These are phyloP conservation scores for Branchipolynoe longqiensis DNA, from an alignment of 2,888 invertebrate genomes.

Conservation along the genomic window DNA sequence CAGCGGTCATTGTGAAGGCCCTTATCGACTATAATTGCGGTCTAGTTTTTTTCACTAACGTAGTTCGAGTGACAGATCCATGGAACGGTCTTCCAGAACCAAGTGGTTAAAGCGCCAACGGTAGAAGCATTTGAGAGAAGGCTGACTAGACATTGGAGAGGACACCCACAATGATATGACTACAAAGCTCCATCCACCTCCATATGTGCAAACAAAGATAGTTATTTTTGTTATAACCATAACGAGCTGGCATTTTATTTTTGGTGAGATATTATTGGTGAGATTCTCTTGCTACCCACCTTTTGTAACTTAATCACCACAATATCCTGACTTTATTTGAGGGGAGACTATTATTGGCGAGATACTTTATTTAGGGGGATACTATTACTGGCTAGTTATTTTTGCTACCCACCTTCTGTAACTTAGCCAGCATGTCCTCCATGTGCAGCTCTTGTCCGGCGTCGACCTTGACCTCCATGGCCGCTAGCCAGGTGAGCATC, in stretches of 20 bases:
- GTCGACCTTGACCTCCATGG: conserved; percentile 75
- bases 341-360: background rate
- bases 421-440: conserved; percentile 77
- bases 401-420: conserved; percentile 73
- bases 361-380: background rate
- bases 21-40: no score
- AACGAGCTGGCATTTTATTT: no score
- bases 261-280: background rate
- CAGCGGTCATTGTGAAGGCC: no score
- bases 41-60: no score
- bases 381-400: background rate
- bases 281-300: background rate
- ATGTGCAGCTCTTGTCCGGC: conserved; percentile 76
- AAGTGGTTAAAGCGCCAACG: no score
- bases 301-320: background rate
- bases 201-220: no score
- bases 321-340: background rate
- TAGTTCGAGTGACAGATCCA: no score
- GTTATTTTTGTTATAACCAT: background rate
- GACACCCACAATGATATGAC: no score
- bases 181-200: no score
- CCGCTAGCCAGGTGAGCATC: conserved; percentile 75
- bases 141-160: no score
- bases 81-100: no score
- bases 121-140: no score